phyloP scores from a whole-genome alignment of 2,797 vertebrate species.

The Mormyrops attenuatus region DNA sequence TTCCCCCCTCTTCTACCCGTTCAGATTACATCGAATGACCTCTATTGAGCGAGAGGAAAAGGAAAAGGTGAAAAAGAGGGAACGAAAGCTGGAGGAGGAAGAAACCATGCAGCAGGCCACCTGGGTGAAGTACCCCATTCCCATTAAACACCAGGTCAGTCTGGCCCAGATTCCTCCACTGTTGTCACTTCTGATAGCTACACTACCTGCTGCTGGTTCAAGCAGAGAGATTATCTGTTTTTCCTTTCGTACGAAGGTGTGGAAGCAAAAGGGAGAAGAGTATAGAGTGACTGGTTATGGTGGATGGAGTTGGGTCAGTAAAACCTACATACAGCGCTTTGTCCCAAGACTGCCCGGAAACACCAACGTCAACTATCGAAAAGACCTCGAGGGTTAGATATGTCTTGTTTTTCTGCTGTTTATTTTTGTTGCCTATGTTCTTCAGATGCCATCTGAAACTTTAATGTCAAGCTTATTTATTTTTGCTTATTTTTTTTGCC shows the following conservation, averaged over 20 bases:
- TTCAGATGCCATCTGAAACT: neutral
- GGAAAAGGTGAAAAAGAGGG: constrained; percentile 93
- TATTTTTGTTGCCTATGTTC: neutral
- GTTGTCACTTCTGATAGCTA: neutral
- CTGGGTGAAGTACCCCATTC: constrained; percentile 97
- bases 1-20: neutral
- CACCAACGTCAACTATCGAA: constrained; percentile 88
- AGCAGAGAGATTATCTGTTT: neutral
- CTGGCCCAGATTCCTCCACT: neutral
- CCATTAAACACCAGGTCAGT: constrained; percentile 80
- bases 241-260: constrained; percentile 66
- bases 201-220: neutral
- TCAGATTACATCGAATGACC: constrained; percentile 88
- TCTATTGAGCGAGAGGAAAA: constrained; percentile 96
- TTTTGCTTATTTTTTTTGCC: neutral
- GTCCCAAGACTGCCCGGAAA: constrained; percentile 84
- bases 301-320: constrained; percentile 96
- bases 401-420: constrained; percentile 17
- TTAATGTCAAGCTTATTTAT: neutral
- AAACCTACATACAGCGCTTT: constrained; percentile 85
- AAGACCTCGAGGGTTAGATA: constrained; percentile 72
- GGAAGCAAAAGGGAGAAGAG: constrained; percentile 98
- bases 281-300: constrained; percentile 97
- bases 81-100: constrained; percentile 94
- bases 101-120: constrained; percentile 96